phyloP scores from a whole-genome alignment of 1,140 invertebrate species.

The Polypedilum vanderplanki region DNA sequence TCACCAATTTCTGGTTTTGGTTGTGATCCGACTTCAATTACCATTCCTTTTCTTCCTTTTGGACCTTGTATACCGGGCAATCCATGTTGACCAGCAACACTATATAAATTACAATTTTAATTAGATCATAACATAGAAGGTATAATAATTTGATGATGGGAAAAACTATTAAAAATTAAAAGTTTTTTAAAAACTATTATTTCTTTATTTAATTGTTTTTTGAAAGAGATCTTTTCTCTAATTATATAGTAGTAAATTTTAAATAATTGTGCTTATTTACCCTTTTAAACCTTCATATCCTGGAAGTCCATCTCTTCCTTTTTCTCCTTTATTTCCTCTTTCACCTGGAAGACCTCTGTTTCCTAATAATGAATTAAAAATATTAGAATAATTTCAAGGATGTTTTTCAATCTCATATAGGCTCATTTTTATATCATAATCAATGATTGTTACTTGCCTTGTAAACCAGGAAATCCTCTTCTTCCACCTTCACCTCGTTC shows the following conservation, averaged over 20 bases:
- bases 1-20: background rate
- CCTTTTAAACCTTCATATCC: slow-evolving; percentile 31
- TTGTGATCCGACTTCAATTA: background rate
- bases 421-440: too few species aligned
- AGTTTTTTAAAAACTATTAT: too few species aligned
- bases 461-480: slow-evolving; percentile 36
- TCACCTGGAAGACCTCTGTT: slow-evolving; percentile 34
- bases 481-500: slow-evolving; percentile 38
- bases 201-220: too few species aligned
- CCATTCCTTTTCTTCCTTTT: slow-evolving; percentile 43
- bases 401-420: too few species aligned
- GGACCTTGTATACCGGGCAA: slow-evolving; percentile 45
- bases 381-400: too few species aligned
- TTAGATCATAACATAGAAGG: too few species aligned
- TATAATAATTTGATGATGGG: too few species aligned
- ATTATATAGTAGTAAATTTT: too few species aligned
- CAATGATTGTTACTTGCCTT: too few species aligned
- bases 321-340: slow-evolving; percentile 44
- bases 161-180: too few species aligned
- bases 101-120: slow-evolving; percentile 36
- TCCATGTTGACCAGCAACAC: slow-evolving; percentile 42
- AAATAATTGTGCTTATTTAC: too few species aligned
- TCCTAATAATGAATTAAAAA: slow-evolving; percentile 35
- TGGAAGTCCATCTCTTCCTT: slow-evolving; percentile 44
- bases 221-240: too few species aligned